Evolutionary conservation across 2,888 invertebrate species (phyloP).

Genomic region (Euplagia quadripunctaria): DNA sequence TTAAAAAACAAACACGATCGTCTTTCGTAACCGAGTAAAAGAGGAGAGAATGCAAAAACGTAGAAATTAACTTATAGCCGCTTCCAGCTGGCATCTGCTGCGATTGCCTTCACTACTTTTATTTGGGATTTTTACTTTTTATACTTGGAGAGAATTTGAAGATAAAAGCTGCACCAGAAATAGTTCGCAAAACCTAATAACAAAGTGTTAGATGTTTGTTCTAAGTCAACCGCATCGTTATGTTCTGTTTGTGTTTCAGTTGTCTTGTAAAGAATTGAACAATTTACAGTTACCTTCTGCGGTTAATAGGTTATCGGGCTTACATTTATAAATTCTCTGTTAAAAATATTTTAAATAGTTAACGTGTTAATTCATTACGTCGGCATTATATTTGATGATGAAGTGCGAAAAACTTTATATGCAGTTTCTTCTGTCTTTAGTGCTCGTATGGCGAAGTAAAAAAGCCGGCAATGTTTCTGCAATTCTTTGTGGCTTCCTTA

Average conservation of each 20-base stretch:
- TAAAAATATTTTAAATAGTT: neutral
- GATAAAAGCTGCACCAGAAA: constrained; percentile 24
- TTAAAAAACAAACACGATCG: constrained; percentile 9
- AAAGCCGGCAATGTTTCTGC: too few relatives aligned
- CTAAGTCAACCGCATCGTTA: constrained; percentile 11
- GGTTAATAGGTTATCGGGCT: too few relatives aligned
- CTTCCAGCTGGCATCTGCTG: constrained; percentile 5
- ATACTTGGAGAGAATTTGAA: constrained; percentile 16
- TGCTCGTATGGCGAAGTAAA: too few relatives aligned
- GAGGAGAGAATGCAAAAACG: constrained; percentile 16
- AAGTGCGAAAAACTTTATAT: too few relatives aligned
- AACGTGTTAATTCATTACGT: too few relatives aligned
- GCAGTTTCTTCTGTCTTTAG: too few relatives aligned
- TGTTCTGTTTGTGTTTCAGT: neutral
- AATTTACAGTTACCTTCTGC: neutral
- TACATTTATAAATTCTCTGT: neutral
- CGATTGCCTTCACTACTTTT: constrained; percentile 13
- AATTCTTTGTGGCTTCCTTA: too few relatives aligned
- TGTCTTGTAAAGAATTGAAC: neutral
- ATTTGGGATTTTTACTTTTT: constrained; percentile 10
- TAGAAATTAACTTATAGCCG: constrained; percentile 23
- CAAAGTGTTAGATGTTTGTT: constrained; percentile 30
- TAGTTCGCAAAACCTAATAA: constrained; percentile 35
- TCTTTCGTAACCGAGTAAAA: constrained; percentile 6
- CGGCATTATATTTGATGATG: too few relatives aligned